A percentile compares a stretch with the other conserved stretches of the same genome.
These are phyloP conservation scores for Epizoanthus stellaris DNA, from an alignment of 92 coral and sea anemone genomes.

Conservation along the genomic window DNA sequence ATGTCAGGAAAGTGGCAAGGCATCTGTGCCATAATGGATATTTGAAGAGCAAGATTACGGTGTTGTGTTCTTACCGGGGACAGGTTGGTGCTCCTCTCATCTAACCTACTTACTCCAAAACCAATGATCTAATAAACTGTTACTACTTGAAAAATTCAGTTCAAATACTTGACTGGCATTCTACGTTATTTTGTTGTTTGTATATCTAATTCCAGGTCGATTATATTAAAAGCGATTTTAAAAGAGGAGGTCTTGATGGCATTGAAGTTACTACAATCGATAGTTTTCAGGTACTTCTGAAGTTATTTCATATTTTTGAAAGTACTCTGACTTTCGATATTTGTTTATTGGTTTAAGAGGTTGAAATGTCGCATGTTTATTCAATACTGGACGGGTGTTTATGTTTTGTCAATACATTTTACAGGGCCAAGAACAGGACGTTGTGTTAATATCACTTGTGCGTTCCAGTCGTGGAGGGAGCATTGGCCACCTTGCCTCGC, in stretches of 20 bases:
- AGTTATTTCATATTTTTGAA: not conserved
- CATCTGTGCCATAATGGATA: conserved; percentile 40
- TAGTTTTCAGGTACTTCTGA: conserved; percentile 73
- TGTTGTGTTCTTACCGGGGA: conserved; percentile 89
- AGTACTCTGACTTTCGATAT: not conserved
- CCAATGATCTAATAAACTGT: too few relatives aligned
- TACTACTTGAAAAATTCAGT: too few relatives aligned
- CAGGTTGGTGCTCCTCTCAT: conserved; percentile 60
- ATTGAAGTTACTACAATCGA: conserved; percentile 78
- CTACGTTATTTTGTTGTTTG: too few relatives aligned
- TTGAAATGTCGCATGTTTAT: too few relatives aligned
- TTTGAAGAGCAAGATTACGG: conserved; percentile 61
- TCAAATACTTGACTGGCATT: too few relatives aligned
- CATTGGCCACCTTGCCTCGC: conserved; percentile 71
- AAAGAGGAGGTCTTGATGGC: not conserved
- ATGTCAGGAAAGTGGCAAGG: conserved; percentile 53
- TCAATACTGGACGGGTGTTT: not conserved
- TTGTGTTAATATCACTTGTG: conserved; percentile 78
- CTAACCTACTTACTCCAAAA: too few relatives aligned
- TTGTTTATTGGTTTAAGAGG: too few relatives aligned
- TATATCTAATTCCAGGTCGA: conserved; percentile 52
- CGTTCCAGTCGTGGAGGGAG: conserved; percentile 46
- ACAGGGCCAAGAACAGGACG: conserved; percentile 83
- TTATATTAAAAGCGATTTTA: conserved; percentile 39
- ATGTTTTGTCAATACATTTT: not conserved